phyloP scores from a whole-genome alignment of 2,888 invertebrate genomes.

The Harpalus rubripes region DNA sequence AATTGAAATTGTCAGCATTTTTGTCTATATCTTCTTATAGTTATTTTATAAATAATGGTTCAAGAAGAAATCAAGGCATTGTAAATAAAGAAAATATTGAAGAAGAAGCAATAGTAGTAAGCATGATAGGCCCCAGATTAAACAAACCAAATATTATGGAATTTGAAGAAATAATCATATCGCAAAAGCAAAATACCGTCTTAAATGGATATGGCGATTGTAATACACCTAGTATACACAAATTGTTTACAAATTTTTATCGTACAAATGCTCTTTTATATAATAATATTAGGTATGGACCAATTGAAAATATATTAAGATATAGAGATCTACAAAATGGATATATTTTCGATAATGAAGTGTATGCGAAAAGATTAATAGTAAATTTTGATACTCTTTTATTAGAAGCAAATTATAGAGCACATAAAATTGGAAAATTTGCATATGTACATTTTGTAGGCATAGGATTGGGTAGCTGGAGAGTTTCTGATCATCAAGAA shows the following conservation, averaged over 20 bases:
- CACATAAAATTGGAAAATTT: slow-evolving; percentile 75
- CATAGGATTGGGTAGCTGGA: slow-evolving; percentile 72
- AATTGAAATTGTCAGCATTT: slow-evolving; percentile 82
- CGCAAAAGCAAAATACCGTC: slow-evolving; percentile 71
- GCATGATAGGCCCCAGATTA: slow-evolving; percentile 79
- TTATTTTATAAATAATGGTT: slow-evolving; percentile 82
- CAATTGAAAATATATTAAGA: slow-evolving; percentile 35
- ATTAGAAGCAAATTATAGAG: slow-evolving; percentile 76
- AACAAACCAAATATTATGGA: slow-evolving; percentile 78
- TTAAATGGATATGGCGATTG: slow-evolving; percentile 77
- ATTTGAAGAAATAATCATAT: slow-evolving; percentile 78
- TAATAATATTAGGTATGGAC: slow-evolving; percentile 55
- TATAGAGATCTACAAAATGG: slow-evolving; percentile 38
- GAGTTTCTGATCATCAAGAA: slow-evolving; percentile 70
- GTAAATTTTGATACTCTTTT: slow-evolving; percentile 76
- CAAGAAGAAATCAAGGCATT: slow-evolving; percentile 79
- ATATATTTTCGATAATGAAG: slow-evolving; percentile 75
- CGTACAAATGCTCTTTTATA: slow-evolving; percentile 68
- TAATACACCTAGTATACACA: slow-evolving; percentile 68
- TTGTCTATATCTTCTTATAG: slow-evolving; percentile 81
- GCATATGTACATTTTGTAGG: slow-evolving; percentile 76
- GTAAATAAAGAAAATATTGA: slow-evolving; percentile 76
- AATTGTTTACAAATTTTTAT: slow-evolving; percentile 73
- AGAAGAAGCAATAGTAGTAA: slow-evolving; percentile 77
- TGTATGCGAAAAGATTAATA: slow-evolving; percentile 75